Percentiles rank a stretch among this genome's conserved stretches.
phyloP scores from a whole-genome alignment of 64 coral and sea anemone genomes.

The Pachyseris speciosa region DNA sequence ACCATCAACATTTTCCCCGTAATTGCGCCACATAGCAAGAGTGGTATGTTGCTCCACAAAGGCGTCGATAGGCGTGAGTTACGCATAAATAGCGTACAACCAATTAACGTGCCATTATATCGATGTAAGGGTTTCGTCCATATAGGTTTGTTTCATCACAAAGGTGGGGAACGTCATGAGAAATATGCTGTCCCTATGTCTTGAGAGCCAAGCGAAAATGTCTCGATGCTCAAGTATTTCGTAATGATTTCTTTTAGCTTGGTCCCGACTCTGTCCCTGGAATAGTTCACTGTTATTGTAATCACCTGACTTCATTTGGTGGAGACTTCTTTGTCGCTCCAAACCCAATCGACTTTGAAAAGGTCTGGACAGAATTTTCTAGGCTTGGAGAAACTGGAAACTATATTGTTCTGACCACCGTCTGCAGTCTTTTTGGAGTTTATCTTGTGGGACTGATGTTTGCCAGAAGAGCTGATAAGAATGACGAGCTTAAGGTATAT shows the following conservation, averaged over 20 bases:
- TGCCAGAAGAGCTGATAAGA: slow-evolving; percentile 34
- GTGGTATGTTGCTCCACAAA: no score
- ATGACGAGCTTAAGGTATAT: slow-evolving; percentile 32
- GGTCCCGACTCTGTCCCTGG: not conserved
- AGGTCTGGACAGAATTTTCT: slow-evolving; percentile 41
- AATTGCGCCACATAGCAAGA: no score
- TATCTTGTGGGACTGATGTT: slow-evolving; percentile 35
- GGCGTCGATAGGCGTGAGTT: no score
- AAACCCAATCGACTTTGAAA: slow-evolving; percentile 67
- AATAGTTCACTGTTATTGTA: slow-evolving; percentile 40
- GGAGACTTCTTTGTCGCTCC: slow-evolving; percentile 59
- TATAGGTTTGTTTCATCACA: no score
- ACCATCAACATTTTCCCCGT: no score
- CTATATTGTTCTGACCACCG: slow-evolving; percentile 27
- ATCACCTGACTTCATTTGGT: slow-evolving; percentile 64
- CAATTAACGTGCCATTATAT: no score
- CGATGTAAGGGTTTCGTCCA: no score
- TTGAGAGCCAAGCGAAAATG: no score
- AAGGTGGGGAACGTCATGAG: no score
- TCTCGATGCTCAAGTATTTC: not conserved
- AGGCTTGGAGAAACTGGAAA: slow-evolving; percentile 33
- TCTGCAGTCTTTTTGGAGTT: slow-evolving; percentile 3
- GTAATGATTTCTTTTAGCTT: slow-evolving; percentile 2
- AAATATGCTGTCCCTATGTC: no score
- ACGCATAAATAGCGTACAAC: no score